Base-by-base conservation (phyloP, 1,140 invertebrate genomes). In the Wasmannia auropunctata region DNA sequence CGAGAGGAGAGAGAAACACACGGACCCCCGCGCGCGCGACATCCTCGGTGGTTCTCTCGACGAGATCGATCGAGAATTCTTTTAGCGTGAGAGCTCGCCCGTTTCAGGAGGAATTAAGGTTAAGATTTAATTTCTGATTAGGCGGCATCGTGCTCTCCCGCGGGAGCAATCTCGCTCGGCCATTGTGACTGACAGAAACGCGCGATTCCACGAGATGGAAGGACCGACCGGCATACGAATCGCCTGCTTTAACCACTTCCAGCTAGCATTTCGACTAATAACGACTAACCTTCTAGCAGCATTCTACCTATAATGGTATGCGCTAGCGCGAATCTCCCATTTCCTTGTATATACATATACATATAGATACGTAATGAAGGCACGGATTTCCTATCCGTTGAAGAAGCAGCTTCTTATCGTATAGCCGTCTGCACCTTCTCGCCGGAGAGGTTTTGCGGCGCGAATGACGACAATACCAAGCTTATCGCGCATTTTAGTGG, bases 111-210 rank as follows among this genome's bases (percentile, higher is more conserved):
- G 90, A 93, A 94, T 94, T 93, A 94, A 93, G 92, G 92, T 92
- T 93, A 93, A 94, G 93, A 94, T 95, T 94, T 95, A 94, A 95
- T 95, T 95, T 94, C 93, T 94, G 94, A 95, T 95, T 94, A 94
- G 93, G 91, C 90, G 88, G 84, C 87, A 88, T 86, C 90, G 86
- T 87, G 72, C 87, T 77, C 88, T 93, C 93, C 89, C 88, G 81
- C 14, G 87, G 89, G 92, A 87, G 91, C 92, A 93, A 94, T 95
- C 92, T 92, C 89, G 89, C 91, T 91, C 84, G 90, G 92, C 93
- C 93, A 94, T 94, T 94, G 93, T 94, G 94, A 94, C 94, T 95
- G 94, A 94, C 94, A 94, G 93, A 94, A 94, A 94, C 91, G 92
- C 86, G 91, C 92, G 92, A 93, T 94, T 94, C 90, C 86, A 76